Evolutionary conservation across 2,113 vertebrate genomes (phyloP).

Genomic region (Xerus inauris): DNA sequence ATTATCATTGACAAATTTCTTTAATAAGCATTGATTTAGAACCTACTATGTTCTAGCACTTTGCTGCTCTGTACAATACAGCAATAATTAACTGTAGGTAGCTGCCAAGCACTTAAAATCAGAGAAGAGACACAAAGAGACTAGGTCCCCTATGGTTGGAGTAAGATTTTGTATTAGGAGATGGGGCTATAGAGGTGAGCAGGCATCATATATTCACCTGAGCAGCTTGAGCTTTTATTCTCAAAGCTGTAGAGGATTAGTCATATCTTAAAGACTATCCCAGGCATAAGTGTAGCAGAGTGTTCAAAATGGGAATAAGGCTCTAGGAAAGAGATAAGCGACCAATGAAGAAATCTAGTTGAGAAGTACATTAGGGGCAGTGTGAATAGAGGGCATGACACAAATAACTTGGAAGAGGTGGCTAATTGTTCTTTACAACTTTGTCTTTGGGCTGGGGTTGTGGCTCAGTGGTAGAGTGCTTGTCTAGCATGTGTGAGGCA

Average conservation of each 20-base stretch:
- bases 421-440: not conserved
- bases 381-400: not conserved
- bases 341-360: not conserved
- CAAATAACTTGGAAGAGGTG: not conserved
- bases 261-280: not conserved
- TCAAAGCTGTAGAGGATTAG: not conserved
- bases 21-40: not conserved
- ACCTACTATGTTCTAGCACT: not conserved
- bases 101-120: not conserved
- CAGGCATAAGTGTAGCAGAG: not conserved
- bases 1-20: not conserved
- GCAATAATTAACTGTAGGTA: not conserved
- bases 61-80: not conserved
- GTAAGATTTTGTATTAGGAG: not conserved
- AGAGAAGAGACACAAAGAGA: not conserved
- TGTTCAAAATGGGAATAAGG: not conserved
- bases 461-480: too few species aligned
- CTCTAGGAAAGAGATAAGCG: constrained; percentile 7
- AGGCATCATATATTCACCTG: not conserved
- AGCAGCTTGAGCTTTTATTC: not conserved
- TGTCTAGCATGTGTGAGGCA: too few species aligned
- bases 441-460: not conserved
- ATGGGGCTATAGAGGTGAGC: not conserved
- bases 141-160: not conserved
- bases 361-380: not conserved